Evolutionary conservation across 1,140 invertebrate genomes (phyloP).

Genomic region (Drosophila orena): DNA sequence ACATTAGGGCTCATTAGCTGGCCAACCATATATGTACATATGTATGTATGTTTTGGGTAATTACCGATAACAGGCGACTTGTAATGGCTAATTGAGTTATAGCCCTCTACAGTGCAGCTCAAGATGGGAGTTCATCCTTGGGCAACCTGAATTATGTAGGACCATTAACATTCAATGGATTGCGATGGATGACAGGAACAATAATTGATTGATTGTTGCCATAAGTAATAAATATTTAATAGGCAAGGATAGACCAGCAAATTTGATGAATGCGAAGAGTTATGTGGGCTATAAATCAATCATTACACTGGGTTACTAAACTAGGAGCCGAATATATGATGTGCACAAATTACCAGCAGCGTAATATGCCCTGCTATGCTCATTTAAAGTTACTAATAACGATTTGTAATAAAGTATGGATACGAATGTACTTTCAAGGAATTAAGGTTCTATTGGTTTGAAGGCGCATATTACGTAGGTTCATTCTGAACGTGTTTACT

Average conservation of each 20-base stretch:
- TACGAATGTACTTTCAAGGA: no score
- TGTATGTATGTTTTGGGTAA: conserved; percentile 31
- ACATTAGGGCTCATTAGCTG: conserved; percentile 51
- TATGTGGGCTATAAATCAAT: neutral
- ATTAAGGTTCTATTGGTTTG: no score
- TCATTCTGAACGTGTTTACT: no score
- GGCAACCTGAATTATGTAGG: conserved; percentile 24
- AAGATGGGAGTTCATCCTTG: conserved; percentile 18
- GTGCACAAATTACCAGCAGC: no score
- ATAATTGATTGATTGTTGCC: conserved; percentile 28
- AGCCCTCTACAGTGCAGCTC: conserved; percentile 15
- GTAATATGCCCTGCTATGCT: no score
- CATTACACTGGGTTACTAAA: neutral
- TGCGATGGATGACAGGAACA: neutral
- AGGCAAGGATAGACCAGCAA: neutral
- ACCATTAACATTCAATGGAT: neutral
- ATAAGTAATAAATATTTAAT: conserved; percentile 31
- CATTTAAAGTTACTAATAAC: no score
- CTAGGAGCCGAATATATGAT: no score
- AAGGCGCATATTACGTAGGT: no score
- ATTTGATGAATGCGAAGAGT: conserved; percentile 6
- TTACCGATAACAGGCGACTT: conserved; percentile 47
- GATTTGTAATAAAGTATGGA: no score
- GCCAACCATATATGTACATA: conserved; percentile 1
- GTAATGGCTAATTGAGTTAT: conserved; percentile 46